Evolutionary conservation across 2,113 vertebrate genomes (phyloP).

Genomic region (Halcyon malimbica): DNA sequence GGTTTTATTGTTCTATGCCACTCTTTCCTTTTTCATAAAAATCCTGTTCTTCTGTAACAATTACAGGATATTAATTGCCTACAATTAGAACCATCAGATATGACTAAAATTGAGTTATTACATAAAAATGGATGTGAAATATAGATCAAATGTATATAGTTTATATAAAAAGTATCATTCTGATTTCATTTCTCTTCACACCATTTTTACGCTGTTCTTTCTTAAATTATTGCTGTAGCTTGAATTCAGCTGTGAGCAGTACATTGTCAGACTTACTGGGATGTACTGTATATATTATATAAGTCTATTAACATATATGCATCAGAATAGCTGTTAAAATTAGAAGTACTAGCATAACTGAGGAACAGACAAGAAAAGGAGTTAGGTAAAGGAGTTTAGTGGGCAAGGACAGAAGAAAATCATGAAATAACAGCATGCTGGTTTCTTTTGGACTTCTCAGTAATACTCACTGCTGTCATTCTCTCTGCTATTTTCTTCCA

Average conservation of each 20-base stretch:
- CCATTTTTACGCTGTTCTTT: not conserved
- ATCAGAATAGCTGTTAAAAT: slow-evolving; percentile 51
- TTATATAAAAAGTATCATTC: not conserved
- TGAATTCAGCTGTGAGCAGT: not conserved
- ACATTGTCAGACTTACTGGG: not conserved
- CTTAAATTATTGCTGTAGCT: not conserved
- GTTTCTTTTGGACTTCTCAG: not conserved
- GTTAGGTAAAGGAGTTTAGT: not conserved
- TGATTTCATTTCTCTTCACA: not conserved
- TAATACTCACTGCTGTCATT: not conserved
- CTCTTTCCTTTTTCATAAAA: not conserved
- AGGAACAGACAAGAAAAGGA: not conserved
- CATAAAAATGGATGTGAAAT: not conserved
- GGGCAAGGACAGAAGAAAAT: not conserved
- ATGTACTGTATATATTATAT: slow-evolving; percentile 12
- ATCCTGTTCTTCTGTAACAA: not conserved
- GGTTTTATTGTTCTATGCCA: not conserved
- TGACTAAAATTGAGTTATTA: not conserved
- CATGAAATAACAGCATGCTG: not conserved
- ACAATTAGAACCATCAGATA: not conserved
- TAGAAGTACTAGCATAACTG: not conserved
- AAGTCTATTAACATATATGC: slow-evolving; percentile 38
- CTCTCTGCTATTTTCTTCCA: not conserved
- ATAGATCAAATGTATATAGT: not conserved
- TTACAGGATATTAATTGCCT: not conserved